A percentile compares a stretch with the other conserved stretches of the same genome.
phyloP scores from a whole-genome alignment of 2,797 vertebrate species.

The Micropoecilia bifurca region DNA sequence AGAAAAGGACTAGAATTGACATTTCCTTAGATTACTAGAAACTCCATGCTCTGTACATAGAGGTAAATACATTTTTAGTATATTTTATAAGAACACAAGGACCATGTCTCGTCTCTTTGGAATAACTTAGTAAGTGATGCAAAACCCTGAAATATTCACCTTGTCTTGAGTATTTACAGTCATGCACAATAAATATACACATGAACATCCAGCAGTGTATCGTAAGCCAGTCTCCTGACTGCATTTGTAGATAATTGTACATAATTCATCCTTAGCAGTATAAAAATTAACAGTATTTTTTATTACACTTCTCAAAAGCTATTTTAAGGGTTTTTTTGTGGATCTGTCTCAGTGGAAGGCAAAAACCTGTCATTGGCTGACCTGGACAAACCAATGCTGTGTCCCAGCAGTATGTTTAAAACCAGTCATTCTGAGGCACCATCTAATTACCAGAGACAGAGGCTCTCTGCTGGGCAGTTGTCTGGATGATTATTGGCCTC shows the following conservation, averaged over 20 bases:
- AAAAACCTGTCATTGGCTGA: not conserved
- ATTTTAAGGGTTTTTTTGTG: not conserved
- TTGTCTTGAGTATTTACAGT: slow-evolving; percentile 56
- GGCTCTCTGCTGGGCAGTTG: not conserved
- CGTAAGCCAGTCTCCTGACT: slow-evolving; percentile 13
- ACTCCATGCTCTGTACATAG: slow-evolving; percentile 67
- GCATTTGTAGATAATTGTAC: not conserved
- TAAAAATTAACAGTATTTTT: not conserved
- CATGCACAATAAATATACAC: slow-evolving; percentile 28
- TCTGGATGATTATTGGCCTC: slow-evolving; percentile 15
- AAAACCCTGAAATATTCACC: slow-evolving; percentile 33
- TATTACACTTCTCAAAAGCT: too few relatives aligned
- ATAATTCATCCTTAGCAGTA: not conserved
- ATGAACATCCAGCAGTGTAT: slow-evolving; percentile 7
- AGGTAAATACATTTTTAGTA: slow-evolving; percentile 49
- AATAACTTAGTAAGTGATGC: slow-evolving; percentile 43
- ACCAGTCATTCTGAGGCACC: slow-evolving; percentile 4
- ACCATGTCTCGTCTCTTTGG: slow-evolving; percentile 52
- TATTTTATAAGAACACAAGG: slow-evolving; percentile 52
- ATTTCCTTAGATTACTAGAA: slow-evolving; percentile 55
- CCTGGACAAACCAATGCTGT: too few relatives aligned
- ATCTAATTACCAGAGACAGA: not conserved
- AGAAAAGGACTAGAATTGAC: slow-evolving; percentile 54
- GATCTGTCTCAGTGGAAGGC: not conserved
- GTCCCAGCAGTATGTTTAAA: not conserved